A percentile compares a stretch with the other conserved stretches of the same genome.
phyloP scores from a whole-genome alignment of 2,888 invertebrate genomes.

The Thymelicus acteon region DNA sequence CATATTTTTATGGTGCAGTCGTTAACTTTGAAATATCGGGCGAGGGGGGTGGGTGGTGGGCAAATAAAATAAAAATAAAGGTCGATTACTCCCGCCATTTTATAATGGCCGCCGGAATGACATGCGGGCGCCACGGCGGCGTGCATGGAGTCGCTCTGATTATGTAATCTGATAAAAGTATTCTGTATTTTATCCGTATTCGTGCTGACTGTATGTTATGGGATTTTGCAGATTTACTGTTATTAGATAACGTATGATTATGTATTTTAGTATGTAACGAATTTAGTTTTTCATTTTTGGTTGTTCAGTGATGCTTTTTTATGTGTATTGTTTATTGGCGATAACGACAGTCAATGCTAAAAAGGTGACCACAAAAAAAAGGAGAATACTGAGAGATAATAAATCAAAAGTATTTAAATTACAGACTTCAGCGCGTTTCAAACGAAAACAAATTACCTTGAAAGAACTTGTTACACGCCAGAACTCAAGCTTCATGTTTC shows the following conservation, averaged over 20 bases:
- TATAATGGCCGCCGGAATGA: constrained; percentile 82
- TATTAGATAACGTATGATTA: constrained; percentile 7
- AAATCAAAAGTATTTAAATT: no score
- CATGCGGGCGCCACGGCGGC: constrained; percentile 79
- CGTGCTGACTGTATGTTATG: constrained; percentile 19
- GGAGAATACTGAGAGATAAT: no score
- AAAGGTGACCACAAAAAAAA: no score
- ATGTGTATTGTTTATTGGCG: no score
- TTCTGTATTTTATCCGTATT: constrained; percentile 23
- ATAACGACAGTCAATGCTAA: no score
- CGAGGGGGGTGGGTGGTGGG: constrained; percentile 46
- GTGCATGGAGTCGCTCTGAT: constrained; percentile 49
- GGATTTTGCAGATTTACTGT: constrained; percentile 13
- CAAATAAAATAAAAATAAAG: constrained; percentile 84
- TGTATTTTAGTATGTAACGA: neutral
- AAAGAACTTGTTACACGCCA: no score
- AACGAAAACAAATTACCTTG: no score
- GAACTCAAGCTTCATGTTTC: neutral
- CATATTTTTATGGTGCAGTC: constrained; percentile 80
- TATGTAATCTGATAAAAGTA: constrained; percentile 35
- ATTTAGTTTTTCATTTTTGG: no score
- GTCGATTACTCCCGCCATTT: constrained; percentile 82
- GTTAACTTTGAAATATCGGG: constrained; percentile 84
- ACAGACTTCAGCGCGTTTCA: no score
- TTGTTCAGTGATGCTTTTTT: no score